Base-by-base conservation (phyloP, 2,113 vertebrate species). In the Gopherus flavomarginatus region DNA sequence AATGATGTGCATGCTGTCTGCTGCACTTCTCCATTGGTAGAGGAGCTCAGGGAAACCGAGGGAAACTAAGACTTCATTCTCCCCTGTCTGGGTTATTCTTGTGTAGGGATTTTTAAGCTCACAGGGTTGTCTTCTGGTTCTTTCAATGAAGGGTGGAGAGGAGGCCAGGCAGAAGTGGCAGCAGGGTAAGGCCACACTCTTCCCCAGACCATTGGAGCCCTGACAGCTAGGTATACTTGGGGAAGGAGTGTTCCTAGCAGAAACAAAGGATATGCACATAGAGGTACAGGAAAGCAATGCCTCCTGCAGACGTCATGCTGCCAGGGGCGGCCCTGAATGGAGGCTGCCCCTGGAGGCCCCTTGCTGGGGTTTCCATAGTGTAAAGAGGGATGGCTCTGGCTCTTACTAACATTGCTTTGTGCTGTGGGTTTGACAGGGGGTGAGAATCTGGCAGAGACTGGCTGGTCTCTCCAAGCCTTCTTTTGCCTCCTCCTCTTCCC, bases 301-400 rank as follows among this genome's bases (percentile, higher is more conserved):
- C 31, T 35, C 42, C 72, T 42, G 24, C 21, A 77, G 24, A 42
- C 26, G 11, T 11, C 38, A 77, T 26, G 38, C 5, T 26, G 72
- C 72, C 19, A 42, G 22, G 38, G 29, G 59, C 31, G 13, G 56
- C 12, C 31, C 62, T n/a, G 72, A 44, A 0, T 0, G 0, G 65
- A 26, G 49, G n/a, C 44, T 44, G 38, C 16, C 81, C n/a, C 56
- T 90, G 4, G 0, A 16, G 56, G 27, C 24, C 44, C 69, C 49
- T 44, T 77, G 53, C 12, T 42, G 54, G 86, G 31, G n/a, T 29
- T 13, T 8, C n/a, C 81, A 35, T 9, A 17, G 14, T 2, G 4
- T 0, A 1, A 59, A 17, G 4, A 22, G 81, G 29, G 81, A 38
- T 26, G 19, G 29, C 49, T 53, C 72, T 82, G 78, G 17, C 82